Evolutionary conservation across 2,797 vertebrate genomes (phyloP).

Genomic region (Dallia pectoralis): DNA sequence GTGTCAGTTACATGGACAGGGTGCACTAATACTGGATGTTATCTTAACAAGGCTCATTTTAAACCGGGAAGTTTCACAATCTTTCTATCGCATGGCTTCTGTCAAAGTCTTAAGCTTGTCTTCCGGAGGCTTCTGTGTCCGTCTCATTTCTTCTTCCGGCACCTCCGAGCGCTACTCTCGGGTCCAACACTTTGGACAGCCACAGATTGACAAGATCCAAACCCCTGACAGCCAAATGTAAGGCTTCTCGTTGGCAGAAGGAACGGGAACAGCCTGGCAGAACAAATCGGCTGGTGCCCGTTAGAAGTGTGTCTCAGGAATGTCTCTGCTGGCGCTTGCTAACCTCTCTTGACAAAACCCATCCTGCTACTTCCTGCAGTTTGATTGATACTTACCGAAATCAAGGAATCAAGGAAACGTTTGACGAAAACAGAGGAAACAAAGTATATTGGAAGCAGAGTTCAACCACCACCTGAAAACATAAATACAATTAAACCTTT

Average conservation of each 20-base stretch:
- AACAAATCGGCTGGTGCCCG: neutral
- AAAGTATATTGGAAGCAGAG: too few species aligned
- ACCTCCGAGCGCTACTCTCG: constrained; percentile 23
- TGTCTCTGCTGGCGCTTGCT: neutral
- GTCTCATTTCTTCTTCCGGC: constrained; percentile 12
- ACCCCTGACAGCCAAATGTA: constrained; percentile 30
- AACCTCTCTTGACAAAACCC: neutral
- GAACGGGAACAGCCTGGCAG: neutral
- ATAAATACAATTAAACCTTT: too few species aligned
- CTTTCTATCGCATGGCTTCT: constrained; percentile 26
- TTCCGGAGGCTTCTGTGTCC: neutral
- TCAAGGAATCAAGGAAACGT: too few species aligned
- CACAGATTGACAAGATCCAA: constrained; percentile 36
- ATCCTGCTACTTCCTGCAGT: neutral
- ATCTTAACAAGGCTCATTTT: neutral
- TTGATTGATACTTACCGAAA: neutral
- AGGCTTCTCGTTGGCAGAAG: constrained; percentile 9
- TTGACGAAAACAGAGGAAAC: too few species aligned
- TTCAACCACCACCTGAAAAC: too few species aligned
- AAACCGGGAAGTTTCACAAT: neutral
- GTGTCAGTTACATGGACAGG: neutral
- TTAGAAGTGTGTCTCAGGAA: neutral
- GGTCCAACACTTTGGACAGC: neutral
- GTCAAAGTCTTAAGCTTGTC: constrained; percentile 24
- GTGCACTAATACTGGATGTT: neutral